phyloP scores from a whole-genome alignment of 2,113 vertebrate genomes.

The Daboia siamensis region DNA sequence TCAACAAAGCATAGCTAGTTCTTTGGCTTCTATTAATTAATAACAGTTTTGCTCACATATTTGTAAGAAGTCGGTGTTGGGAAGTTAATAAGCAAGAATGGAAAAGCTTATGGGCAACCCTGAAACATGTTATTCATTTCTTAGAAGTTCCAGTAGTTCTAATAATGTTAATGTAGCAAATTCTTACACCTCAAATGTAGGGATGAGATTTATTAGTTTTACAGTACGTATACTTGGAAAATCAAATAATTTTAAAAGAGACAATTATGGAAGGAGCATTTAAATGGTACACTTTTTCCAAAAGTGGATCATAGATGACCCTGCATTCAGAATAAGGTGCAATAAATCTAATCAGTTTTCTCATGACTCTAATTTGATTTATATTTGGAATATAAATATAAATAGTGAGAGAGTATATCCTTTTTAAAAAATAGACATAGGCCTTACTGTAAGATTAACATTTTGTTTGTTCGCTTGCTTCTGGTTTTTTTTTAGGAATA shows the following conservation, averaged over 20 bases:
- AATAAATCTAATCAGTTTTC: not conserved
- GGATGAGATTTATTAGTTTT: not conserved
- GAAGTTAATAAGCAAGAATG: not conserved
- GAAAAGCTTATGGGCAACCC: not conserved
- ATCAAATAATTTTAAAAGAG: not conserved
- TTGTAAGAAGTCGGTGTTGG: not conserved
- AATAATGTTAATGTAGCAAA: not conserved
- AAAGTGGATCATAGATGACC: not conserved
- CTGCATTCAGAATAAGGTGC: not conserved
- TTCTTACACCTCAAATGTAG: not conserved
- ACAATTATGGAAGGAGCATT: not conserved
- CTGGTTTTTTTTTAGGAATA: not conserved
- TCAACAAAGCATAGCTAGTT: not conserved
- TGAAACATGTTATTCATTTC: not conserved
- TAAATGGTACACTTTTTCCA: not conserved
- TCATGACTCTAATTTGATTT: not conserved
- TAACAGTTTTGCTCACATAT: not conserved
- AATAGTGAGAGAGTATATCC: not conserved
- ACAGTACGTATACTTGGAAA: not conserved
- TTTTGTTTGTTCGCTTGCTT: not conserved
- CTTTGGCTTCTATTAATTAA: not conserved
- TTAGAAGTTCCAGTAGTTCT: not conserved
- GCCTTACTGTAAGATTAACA: not conserved
- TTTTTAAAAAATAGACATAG: not conserved
- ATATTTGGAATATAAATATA: not conserved